Evolutionary conservation across 2,797 vertebrate species (phyloP), one percentile per base, ranked within the genome.

Genomic region (Hylomyscus alleni): DNA sequence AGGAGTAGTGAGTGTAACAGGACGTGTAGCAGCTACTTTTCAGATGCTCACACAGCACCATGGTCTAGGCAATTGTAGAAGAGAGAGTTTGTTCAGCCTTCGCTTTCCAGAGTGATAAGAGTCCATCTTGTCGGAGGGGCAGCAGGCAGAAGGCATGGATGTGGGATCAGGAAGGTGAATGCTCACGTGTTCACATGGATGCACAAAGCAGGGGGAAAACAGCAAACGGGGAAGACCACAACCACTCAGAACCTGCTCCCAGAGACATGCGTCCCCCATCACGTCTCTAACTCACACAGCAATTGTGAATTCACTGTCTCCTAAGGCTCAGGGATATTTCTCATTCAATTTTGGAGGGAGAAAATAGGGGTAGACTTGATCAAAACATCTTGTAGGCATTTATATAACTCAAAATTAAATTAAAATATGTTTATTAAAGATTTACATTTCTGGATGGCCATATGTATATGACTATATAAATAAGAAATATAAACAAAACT

Each of bases 1-100:
- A 40, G 29, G 3, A 29, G 24, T 5, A 4, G 54, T 1, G 0
- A 83, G 37, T 6, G 9, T 3, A 26, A 31, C 26, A 19, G 37
- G 24, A 82, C 44, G 62, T 11, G 14, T 2, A 44, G 37, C 37
- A 3, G 15, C 60, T 31, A 12, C 2, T 83, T 62, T 44, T 4
- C 58, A 19, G 58, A 2, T 31, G 4, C 58, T 31, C 8, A 44
- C 7, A 31, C 0, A 29, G 3, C 2, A 15, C 56, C 15, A 44
- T 40, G n/a, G 13, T 15, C 80, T 60, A 40, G 22, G 56, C 44
- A 3, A 4, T 19, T 83, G 15, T 20, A 83, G 37, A 83, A 47
- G 24, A 40, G 3, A 82, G 0, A 44, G 37, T 19, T 31, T 40
- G 24, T 80, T 31, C 40, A 34, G 58, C 9, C 58, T 83, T 31